Percentiles rank a stretch among this genome's conserved stretches.
These are phyloP conservation scores for Arothron firmamentum DNA, from an alignment of 2,113 vertebrate species.

Conservation along the genomic window DNA sequence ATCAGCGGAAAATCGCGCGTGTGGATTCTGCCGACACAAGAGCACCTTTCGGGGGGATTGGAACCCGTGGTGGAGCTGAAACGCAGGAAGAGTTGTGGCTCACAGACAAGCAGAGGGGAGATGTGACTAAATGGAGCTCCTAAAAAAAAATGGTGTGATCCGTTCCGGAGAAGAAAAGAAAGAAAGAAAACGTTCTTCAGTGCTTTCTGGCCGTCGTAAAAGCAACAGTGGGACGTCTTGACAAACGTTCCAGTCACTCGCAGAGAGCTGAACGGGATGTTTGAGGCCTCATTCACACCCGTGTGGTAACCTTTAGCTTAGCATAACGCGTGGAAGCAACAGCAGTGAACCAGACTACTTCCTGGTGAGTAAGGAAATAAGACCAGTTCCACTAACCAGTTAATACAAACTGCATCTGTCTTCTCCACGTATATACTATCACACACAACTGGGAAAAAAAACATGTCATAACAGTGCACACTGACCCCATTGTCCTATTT, in stretches of 20 bases:
- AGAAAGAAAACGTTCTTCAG: neutral
- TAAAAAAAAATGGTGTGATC: neutral
- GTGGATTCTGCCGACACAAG: constrained; percentile 57
- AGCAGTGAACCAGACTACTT: too few species aligned
- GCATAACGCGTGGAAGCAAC: neutral
- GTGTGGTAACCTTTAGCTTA: constrained; percentile 2
- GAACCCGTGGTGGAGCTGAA: constrained; percentile 33
- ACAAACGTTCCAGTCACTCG: constrained; percentile 3
- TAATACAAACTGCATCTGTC: too few species aligned
- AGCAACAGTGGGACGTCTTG: too few species aligned
- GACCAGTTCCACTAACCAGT: too few species aligned
- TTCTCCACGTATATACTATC: too few species aligned
- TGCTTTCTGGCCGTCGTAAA: too few species aligned
- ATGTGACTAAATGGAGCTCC: constrained; percentile 3
- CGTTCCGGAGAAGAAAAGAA: constrained; percentile 6
- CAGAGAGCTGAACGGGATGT: neutral
- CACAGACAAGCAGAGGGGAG: constrained; percentile 22
- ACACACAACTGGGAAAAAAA: too few species aligned
- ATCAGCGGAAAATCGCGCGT: constrained; percentile 37
- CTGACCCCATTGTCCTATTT: too few species aligned
- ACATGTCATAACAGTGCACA: too few species aligned
- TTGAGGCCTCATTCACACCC: neutral
- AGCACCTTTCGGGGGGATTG: constrained; percentile 62
- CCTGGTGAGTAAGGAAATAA: too few species aligned
- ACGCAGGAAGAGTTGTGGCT: constrained; percentile 24